phyloP scores from a whole-genome alignment of 1,140 invertebrate species.

The Oreohelix idahoensis region DNA sequence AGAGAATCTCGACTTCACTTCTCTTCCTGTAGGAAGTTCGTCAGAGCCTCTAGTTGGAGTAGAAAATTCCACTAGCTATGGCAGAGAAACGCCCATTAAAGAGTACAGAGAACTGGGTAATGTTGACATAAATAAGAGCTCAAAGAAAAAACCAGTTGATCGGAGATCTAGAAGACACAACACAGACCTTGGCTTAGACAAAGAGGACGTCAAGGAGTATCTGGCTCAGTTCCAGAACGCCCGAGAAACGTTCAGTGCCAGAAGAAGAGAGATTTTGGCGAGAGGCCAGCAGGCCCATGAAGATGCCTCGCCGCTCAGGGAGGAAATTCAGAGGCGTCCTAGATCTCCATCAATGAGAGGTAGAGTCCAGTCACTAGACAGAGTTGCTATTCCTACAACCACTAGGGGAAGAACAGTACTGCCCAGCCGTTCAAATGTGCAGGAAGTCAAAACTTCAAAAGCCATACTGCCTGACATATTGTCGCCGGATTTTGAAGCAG shows the following conservation, averaged over 20 bases:
- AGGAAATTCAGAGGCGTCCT: not conserved
- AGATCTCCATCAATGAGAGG: conserved; percentile 27
- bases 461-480: not conserved
- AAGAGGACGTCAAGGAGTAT: conserved; percentile 16
- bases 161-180: conserved; percentile 22
- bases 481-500: not conserved
- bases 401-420: not conserved
- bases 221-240: conserved; percentile 34
- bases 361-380: conserved; percentile 30
- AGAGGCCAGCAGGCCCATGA: conserved; percentile 8
- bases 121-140: not conserved
- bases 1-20: conserved; percentile 25
- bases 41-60: not conserved
- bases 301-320: conserved; percentile 10
- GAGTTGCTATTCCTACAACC: not conserved
- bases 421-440: not conserved
- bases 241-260: conserved; percentile 26
- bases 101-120: not conserved
- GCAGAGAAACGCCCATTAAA: not conserved
- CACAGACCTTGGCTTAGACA: conserved; percentile 28
- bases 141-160: not conserved
- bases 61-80: not conserved
- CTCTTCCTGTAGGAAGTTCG: not conserved
- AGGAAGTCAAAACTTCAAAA: not conserved
- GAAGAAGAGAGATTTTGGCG: conserved; percentile 23